These are phyloP conservation scores for Brotula barbata DNA, from an alignment of 2,797 vertebrate species.

Conservation along the genomic window DNA sequence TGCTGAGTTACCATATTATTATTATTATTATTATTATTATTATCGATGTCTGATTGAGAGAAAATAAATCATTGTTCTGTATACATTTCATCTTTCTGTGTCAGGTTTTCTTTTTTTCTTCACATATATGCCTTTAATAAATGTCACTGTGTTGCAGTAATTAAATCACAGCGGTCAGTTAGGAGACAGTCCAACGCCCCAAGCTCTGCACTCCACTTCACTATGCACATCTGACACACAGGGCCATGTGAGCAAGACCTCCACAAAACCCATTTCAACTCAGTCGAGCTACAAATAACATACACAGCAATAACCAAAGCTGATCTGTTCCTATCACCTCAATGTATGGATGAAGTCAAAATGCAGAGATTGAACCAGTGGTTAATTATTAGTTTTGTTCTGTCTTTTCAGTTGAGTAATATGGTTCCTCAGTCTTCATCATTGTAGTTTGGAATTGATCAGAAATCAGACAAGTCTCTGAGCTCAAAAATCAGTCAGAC, in stretches of 20 bases:
- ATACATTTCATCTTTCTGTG: constrained; percentile 22
- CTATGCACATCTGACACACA: constrained; percentile 55
- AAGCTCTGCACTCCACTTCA: constrained; percentile 66
- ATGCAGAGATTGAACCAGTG: too few relatives aligned
- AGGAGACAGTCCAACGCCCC: constrained; percentile 60
- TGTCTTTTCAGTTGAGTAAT: too few relatives aligned
- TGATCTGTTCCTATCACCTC: constrained; percentile 38
- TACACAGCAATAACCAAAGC: constrained; percentile 1
- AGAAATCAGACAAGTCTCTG: constrained; percentile 49
- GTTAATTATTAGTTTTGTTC: too few relatives aligned
- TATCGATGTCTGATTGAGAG: constrained; percentile 1
- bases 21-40: too few relatives aligned
- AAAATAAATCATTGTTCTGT: constrained; percentile 30
- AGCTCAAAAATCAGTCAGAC: too few relatives aligned
- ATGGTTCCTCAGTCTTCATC: too few relatives aligned
- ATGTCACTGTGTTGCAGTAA: constrained; percentile 62
- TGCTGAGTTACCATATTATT: constrained; percentile 72
- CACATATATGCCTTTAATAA: constrained; percentile 34
- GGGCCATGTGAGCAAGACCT: constrained; percentile 39
- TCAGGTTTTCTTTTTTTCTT: constrained; percentile 6
- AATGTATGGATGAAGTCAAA: too few relatives aligned
- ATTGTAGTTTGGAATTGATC: too few relatives aligned
- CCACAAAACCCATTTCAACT: constrained; percentile 55
- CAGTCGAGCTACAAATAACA: constrained; percentile 46
- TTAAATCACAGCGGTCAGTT: constrained; percentile 66